These are phyloP conservation scores for Numenius phaeopus DNA, from an alignment of 2,797 vertebrate genomes.

Conservation along the genomic window DNA sequence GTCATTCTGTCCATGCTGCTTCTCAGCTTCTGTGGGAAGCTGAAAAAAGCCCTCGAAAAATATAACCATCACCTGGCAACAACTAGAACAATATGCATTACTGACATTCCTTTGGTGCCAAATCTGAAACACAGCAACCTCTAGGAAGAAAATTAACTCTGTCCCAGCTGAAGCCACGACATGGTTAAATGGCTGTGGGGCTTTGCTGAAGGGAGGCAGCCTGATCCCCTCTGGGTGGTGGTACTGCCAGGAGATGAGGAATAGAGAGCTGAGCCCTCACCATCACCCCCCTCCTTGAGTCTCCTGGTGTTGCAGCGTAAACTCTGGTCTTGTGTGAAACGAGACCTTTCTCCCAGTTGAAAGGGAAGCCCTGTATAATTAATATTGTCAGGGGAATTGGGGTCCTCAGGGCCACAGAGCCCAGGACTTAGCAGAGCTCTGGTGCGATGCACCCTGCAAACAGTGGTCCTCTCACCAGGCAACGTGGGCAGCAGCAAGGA, in stretches of 20 bases:
- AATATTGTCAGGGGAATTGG: fast-evolving
- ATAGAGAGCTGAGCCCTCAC: neutral
- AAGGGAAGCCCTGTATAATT: neutral
- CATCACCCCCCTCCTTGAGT: neutral
- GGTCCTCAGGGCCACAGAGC: neutral
- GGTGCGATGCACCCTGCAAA: neutral
- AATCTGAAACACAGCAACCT: neutral
- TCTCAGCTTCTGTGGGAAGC: neutral
- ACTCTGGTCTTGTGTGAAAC: neutral
- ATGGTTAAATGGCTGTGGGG: neutral
- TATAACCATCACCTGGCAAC: neutral
- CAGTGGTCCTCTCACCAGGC: fast-evolving
- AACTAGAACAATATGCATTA: neutral
- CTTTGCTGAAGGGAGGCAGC: neutral
- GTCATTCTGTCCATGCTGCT: neutral
- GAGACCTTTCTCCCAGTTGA: neutral
- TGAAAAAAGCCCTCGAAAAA: neutral
- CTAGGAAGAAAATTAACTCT: neutral
- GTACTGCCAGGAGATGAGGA: neutral
- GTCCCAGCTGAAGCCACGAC: neutral
- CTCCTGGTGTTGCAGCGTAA: neutral
- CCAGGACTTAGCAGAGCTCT: neutral
- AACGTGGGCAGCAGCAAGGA: fast-evolving
- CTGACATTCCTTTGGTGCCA: neutral
- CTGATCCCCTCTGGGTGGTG: neutral